phyloP scores from a whole-genome alignment of 2,797 vertebrate genomes.

The Manis pentadactyla region DNA sequence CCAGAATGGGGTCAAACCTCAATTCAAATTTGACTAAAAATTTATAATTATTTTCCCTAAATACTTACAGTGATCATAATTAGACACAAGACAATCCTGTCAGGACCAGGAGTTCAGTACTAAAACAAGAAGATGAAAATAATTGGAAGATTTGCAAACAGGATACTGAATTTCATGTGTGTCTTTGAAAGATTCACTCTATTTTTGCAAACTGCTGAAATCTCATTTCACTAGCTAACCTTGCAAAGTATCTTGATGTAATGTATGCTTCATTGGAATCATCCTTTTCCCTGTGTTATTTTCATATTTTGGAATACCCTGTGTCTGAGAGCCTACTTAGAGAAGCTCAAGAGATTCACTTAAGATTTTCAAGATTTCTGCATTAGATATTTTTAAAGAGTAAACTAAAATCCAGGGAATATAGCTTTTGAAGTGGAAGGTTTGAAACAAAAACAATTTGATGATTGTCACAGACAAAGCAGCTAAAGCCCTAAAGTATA shows the following conservation, averaged over 20 bases:
- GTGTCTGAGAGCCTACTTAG: neutral
- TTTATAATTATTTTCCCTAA: neutral
- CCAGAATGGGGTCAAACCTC: neutral
- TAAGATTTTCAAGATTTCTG: constrained; percentile 45
- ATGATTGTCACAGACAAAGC: constrained; percentile 25
- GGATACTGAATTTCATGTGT: constrained; percentile 7
- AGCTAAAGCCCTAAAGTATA: neutral
- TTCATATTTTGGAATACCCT: neutral
- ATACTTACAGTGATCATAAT: neutral
- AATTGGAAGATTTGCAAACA: neutral
- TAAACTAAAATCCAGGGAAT: constrained; percentile 23
- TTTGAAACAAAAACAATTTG: constrained; percentile 56
- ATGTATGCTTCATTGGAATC: neutral
- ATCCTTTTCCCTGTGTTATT: neutral
- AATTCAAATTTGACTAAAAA: neutral
- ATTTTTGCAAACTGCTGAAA: neutral
- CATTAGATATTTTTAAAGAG: constrained; percentile 50
- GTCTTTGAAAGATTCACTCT: neutral
- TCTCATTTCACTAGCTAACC: neutral
- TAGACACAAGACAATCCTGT: neutral
- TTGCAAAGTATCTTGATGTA: neutral
- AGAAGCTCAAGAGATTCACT: constrained; percentile 35
- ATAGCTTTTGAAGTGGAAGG: constrained; percentile 19
- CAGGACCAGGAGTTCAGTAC: neutral
- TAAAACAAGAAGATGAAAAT: neutral